Evolutionary conservation across 2,113 vertebrate species (phyloP).

Genomic region (Artemisiospiza belli): DNA sequence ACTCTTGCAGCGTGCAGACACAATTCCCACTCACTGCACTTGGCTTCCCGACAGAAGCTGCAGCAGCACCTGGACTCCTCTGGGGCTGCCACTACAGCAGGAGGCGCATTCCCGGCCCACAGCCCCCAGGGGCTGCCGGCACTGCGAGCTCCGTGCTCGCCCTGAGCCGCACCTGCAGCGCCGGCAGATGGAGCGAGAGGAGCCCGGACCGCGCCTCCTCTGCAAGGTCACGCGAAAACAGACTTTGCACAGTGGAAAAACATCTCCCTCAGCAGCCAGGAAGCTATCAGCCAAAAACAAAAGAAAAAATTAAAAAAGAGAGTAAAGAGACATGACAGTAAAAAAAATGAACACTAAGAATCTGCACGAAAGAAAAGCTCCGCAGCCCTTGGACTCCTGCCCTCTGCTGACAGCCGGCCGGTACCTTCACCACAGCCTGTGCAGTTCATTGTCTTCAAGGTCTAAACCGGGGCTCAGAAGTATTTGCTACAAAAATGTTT

Average conservation of each 20-base stretch:
- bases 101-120: not conserved
- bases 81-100: not conserved
- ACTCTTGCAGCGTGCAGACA: not conserved
- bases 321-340: not conserved
- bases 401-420: not conserved
- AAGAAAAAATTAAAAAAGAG: fast-evolving
- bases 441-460: not conserved
- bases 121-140: fast-evolving
- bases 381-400: not conserved
- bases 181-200: constrained; percentile 51
- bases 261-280: not conserved
- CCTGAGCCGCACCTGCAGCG: not conserved
- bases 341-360: not conserved
- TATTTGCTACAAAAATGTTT: not conserved
- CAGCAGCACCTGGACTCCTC: not conserved
- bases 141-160: not conserved
- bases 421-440: not conserved
- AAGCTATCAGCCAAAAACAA: not conserved
- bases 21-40: not conserved
- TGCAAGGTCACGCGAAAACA: not conserved
- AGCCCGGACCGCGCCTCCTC: not conserved
- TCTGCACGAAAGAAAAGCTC: not conserved
- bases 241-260: not conserved
- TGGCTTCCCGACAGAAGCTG: not conserved
- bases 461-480: not conserved